Percentiles rank a stretch among this genome's conserved stretches.
Conservation (phyloP, 2,888 invertebrate species). For the Aricia artaxerxes region DNA sequence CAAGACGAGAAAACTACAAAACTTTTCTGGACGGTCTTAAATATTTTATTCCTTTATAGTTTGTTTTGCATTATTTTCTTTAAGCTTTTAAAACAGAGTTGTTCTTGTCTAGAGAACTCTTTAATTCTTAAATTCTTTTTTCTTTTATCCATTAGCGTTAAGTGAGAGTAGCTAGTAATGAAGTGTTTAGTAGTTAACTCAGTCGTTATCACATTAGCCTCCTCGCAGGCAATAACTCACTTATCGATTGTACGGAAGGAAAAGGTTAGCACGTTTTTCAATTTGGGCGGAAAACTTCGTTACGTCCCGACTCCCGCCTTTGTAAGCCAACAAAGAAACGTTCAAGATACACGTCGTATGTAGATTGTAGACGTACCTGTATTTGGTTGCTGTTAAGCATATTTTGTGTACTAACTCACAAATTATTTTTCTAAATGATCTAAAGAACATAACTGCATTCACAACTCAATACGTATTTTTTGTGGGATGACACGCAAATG, state of each 20-base stretch:
- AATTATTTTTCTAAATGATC: no score
- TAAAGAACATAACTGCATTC: no score
- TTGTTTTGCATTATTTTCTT: not conserved
- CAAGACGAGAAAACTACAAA: not conserved
- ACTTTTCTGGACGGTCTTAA: not conserved
- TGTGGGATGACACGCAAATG: no score
- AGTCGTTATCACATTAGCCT: slow-evolving; percentile 6
- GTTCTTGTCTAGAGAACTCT: not conserved
- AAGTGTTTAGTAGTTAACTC: not conserved
- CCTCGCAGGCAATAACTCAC: not conserved
- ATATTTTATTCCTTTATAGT: slow-evolving; percentile 1
- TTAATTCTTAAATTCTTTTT: not conserved
- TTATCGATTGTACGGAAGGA: not conserved
- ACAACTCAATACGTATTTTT: no score
- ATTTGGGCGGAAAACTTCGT: slow-evolving; percentile 17
- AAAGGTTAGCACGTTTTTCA: slow-evolving; percentile 18
- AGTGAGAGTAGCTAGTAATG: not conserved
- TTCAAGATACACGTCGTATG: not conserved
- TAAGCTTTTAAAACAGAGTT: not conserved
- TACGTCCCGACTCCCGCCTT: slow-evolving; percentile 8
- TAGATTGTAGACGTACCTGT: not conserved
- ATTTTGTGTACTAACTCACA: no score
- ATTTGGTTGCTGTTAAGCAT: no score
- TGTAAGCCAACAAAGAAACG: slow-evolving; percentile 1
- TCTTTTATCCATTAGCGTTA: not conserved